Conservation (phyloP, 23 tunicate genomes). For the Trididemnum clinides region DNA sequence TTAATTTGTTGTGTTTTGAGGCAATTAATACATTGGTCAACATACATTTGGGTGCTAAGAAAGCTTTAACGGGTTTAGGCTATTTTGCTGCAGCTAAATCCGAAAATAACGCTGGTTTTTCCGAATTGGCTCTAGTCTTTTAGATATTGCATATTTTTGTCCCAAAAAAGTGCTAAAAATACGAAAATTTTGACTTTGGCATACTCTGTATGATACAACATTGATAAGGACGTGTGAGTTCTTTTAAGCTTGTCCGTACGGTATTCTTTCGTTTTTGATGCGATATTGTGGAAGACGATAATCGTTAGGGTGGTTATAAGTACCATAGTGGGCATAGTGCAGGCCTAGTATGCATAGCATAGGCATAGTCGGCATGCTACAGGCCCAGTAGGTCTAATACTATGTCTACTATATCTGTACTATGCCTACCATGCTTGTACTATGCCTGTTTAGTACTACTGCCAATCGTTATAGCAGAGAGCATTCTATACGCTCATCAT, state of each 20-base stretch:
- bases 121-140: constrained; percentile 16
- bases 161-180: constrained; percentile 16
- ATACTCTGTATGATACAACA: constrained; percentile 1
- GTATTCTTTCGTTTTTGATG: too few species aligned
- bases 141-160: neutral
- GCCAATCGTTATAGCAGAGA: neutral
- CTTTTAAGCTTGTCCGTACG: constrained; percentile 7
- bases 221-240: neutral
- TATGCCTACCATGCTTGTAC: too few species aligned
- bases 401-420: neutral
- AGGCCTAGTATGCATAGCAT: too few species aligned
- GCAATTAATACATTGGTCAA: neutral
- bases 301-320: too few species aligned
- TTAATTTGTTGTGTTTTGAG: too few species aligned
- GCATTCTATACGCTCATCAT: neutral
- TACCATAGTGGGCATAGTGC: too few species aligned
- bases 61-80: neutral
- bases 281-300: too few species aligned
- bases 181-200: neutral
- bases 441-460: too few species aligned
- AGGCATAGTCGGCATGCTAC: too few species aligned
- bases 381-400: neutral
- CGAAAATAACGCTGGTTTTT: too few species aligned
- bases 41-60: neutral
- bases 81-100: too few species aligned